A percentile compares a stretch with the other conserved stretches of the same genome.
These are phyloP conservation scores for Xyrauchen texanus DNA, from an alignment of 2,113 vertebrate species.

Conservation along the genomic window DNA sequence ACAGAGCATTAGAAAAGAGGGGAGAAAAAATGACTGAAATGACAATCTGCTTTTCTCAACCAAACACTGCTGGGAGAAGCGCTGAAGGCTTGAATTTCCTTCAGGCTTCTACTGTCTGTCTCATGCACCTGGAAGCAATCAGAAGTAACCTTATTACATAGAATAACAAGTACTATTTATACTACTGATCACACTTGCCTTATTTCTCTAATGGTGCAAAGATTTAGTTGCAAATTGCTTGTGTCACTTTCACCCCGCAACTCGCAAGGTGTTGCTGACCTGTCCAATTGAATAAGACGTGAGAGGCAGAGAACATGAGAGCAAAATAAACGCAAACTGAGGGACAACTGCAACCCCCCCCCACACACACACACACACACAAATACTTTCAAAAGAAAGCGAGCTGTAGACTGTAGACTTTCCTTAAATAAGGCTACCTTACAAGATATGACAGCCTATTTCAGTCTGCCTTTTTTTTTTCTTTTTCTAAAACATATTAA, in stretches of 20 bases:
- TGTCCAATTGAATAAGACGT: slow-evolving; percentile 46
- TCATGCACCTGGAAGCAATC: slow-evolving; percentile 52
- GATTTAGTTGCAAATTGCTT: slow-evolving; percentile 49
- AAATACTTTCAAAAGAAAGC: neutral
- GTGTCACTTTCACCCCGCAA: slow-evolving; percentile 42
- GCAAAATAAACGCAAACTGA: neutral
- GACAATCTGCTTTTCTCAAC: slow-evolving; percentile 22
- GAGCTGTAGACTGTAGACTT: neutral
- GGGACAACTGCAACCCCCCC: neutral
- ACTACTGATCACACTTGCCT: slow-evolving; percentile 42
- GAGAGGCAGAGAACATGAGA: slow-evolving; percentile 13
- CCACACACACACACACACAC: neutral
- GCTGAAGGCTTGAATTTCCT: slow-evolving; percentile 37
- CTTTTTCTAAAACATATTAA: slow-evolving; percentile 22
- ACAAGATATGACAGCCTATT: slow-evolving; percentile 1
- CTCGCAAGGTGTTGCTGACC: slow-evolving; percentile 53
- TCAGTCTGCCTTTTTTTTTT: neutral
- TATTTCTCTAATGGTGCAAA: slow-evolving; percentile 41
- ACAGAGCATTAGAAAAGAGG: slow-evolving; percentile 17
- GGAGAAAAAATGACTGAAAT: slow-evolving; percentile 19
- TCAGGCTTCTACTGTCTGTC: slow-evolving; percentile 33
- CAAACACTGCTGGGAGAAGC: slow-evolving; percentile 15
- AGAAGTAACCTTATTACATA: slow-evolving; percentile 45
- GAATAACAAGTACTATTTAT: slow-evolving; percentile 51
- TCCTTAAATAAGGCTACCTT: neutral